Conservation (phyloP, 2,888 invertebrate species). For the Cotesia congregata region DNA sequence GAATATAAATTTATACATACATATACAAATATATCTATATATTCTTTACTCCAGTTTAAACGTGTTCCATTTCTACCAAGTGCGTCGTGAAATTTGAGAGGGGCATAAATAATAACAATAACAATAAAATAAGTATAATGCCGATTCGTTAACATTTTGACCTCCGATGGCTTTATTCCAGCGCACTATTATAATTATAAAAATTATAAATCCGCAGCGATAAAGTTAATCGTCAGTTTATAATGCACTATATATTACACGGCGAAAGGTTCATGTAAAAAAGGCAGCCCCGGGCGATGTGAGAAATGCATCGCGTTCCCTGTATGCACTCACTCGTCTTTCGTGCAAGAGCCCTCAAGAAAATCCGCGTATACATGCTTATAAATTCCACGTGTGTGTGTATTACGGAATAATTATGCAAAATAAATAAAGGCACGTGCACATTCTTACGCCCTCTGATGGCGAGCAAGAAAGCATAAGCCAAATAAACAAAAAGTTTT, state of each 20-base stretch:
- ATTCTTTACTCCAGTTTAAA: too few relatives aligned
- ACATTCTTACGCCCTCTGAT: slow-evolving; percentile 57
- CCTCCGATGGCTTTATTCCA: background rate
- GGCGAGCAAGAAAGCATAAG: background rate
- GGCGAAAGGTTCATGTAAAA: slow-evolving; percentile 24
- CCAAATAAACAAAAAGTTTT: background rate
- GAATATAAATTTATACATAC: background rate
- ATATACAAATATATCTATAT: too few relatives aligned
- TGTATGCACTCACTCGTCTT: background rate
- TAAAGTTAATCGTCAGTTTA: background rate
- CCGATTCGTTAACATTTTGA: background rate
- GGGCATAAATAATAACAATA: background rate
- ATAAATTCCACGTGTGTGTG: slow-evolving; percentile 37
- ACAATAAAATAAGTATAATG: slow-evolving; percentile 5
- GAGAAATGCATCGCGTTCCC: slow-evolving; percentile 22
- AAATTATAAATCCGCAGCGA: background rate
- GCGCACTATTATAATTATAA: slow-evolving; percentile 17
- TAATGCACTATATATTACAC: background rate
- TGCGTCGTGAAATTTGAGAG: slow-evolving; percentile 5
- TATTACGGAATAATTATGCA: slow-evolving; percentile 59
- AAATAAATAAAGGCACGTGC: slow-evolving; percentile 65
- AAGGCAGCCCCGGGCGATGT: slow-evolving; percentile 21
- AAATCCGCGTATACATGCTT: slow-evolving; percentile 20
- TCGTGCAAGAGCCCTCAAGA: background rate
- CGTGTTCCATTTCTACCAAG: too few relatives aligned